Evolutionary conservation across 2,797 vertebrate genomes (phyloP), one percentile per base, ranked within the genome.

Genomic region (Lateolabrax maculatus): DNA sequence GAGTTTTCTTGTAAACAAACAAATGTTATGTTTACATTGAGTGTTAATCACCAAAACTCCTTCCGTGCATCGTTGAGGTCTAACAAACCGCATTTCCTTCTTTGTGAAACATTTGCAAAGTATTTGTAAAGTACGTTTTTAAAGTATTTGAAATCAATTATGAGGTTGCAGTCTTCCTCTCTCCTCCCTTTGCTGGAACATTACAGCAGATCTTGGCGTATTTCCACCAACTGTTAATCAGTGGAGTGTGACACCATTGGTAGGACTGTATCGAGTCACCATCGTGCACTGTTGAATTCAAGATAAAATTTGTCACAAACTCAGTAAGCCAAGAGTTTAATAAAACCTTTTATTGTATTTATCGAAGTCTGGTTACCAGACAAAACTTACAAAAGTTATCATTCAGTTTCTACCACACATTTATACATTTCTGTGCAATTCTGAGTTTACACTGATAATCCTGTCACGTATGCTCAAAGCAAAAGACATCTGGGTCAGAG

Each of bases 321-420:
- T 31, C n/a, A 56, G 1, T 36, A 49, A 67, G 27, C 53, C 57
- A 44, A 48, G 48, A 77, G 53, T 90, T 91, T 91, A 86, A 93
- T 93, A 95, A 95, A 94, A 93, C 56, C 67, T 93, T 95, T 96
- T 95, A 96, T 96, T 95, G 87, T 84, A 80, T 87, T 93, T 92
- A 73, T 90, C 89, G 93, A 94, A 94, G 95, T 96, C 95, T 96
- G 95, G 95, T 94, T 96, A 89, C 94, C 95, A 96, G 95, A 96
- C 95, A 95, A 90, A 95, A 92, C 86, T 92, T 94, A 95, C 89
- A 96, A 96, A 96, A 95, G 87, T 89, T 84, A 86, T 92, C 86
- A 88, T 93, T 90, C 88, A 87, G 62, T 88, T 91, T 87, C 93
- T 93, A 94, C 84, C 85, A 91, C 91, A 93, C 89, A 90, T 86